Evolutionary conservation across 2,797 vertebrate genomes (phyloP), one percentile per base, ranked within the genome.

Genomic region (Hemibagrus guttatus): DNA sequence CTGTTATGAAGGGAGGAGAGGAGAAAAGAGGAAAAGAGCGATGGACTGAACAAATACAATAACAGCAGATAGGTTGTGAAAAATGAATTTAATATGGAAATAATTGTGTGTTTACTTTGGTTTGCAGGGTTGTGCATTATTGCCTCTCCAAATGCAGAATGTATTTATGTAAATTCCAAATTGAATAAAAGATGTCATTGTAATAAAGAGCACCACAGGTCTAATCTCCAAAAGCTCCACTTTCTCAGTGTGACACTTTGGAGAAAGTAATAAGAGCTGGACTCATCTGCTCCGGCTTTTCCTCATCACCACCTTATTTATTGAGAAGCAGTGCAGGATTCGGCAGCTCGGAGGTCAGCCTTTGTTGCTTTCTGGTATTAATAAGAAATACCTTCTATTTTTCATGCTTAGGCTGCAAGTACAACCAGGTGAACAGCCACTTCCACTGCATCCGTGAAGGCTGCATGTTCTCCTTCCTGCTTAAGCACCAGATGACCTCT

Each of bases 401-500:
- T 87, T 66, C 68, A 81, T 85, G 87, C 81, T 1, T 92, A 99
- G 98, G 98, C 90, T 99, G 98, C 92, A 99, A 99, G 92, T 99
- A 99, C 92, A 99, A 99, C 96, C 98, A 99, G 93, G 97, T 99
- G 92, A 99, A 98, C 94, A 99, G 98, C 91, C 98, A 99, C 93
- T 99, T 99, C 94, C 98, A 99, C 94, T 99, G 98, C 94, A 99
- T 99, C 92, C 97, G 98, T 0, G 98, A 99, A 58, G 98, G 96
- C 91, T 99, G 98, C 95, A 98, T 98, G 95, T 99, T 99, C 95
- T 99, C 98, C 95, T 99, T 99, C 95, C 96, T 99, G 91, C 98
- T 99, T 85, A 99, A 99, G 93, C 98, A 99, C 94, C 98, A 99
- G 95, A 99, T 99, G 98, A 99, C 98, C 58, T 99, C 98, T 3